Conservation (phyloP, 1,140 invertebrate species). For the Drosophila albomicans region DNA sequence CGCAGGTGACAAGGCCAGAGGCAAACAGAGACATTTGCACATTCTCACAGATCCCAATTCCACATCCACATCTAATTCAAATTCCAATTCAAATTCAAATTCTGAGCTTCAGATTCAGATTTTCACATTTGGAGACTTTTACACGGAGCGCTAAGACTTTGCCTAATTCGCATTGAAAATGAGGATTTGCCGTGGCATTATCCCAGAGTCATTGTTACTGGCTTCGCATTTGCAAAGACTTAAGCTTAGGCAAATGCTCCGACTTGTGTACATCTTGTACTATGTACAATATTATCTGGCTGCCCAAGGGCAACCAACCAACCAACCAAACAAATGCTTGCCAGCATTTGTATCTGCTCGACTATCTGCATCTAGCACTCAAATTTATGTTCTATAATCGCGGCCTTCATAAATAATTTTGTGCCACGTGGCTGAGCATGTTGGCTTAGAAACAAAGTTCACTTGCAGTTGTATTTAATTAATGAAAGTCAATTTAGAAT, state of each 20-base stretch:
- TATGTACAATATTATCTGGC: background rate
- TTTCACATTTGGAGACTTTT: conserved; percentile 12
- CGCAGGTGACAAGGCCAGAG: background rate
- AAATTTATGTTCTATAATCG: conserved; percentile 19
- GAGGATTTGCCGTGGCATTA: conserved; percentile 38
- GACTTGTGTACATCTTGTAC: background rate
- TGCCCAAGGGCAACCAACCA: background rate
- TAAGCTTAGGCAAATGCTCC: background rate
- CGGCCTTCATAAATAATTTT: background rate
- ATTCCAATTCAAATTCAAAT: conserved; percentile 7
- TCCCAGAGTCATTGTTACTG: conserved; percentile 28
- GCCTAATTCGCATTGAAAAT: conserved; percentile 52
- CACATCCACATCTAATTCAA: background rate
- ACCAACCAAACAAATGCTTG: no score
- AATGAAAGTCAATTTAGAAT: no score
- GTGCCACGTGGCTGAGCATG: background rate
- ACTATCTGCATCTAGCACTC: conserved; percentile 4
- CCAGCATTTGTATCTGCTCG: background rate
- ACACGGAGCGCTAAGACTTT: conserved; percentile 14
- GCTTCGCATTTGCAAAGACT: conserved; percentile 26
- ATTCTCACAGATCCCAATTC: conserved; percentile 16
- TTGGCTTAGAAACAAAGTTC: background rate
- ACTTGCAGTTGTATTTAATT: no score
- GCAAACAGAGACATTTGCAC: conserved; percentile 28
- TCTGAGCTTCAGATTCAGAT: conserved; percentile 3